phyloP scores from a whole-genome alignment of 1,140 invertebrate species.

The Drosophila bifasciata region DNA sequence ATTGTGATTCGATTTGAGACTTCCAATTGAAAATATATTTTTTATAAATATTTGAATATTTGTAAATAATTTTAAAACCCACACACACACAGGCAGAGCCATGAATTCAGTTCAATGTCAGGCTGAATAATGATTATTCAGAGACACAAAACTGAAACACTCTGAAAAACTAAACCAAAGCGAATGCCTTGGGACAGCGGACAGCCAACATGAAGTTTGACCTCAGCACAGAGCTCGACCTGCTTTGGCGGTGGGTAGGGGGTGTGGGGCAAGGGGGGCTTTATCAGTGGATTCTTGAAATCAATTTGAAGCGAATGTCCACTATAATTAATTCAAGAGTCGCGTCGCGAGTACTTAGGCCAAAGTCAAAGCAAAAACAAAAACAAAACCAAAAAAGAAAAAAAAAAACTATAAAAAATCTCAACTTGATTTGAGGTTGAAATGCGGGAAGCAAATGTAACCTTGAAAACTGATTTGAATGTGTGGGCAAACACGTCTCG shows the following conservation, averaged over 20 bases:
- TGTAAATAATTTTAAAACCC: conserved; percentile 36
- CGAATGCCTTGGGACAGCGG: conserved; percentile 33
- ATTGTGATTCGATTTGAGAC: neutral
- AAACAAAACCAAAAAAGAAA: conserved; percentile 1
- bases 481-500: conserved; percentile 60
- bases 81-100: conserved; percentile 4
- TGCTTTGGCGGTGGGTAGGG: too few relatives aligned
- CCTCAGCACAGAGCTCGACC: conserved; percentile 36
- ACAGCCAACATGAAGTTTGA: conserved; percentile 52
- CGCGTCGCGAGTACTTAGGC: conserved; percentile 43
- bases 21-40: conserved; percentile 47
- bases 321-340: conserved; percentile 60
- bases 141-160: too few relatives aligned
- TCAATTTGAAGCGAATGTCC: conserved; percentile 44
- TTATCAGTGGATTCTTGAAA: conserved; percentile 57
- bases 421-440: conserved; percentile 47
- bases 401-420: conserved; percentile 12
- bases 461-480: conserved; percentile 67
- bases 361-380: neutral
- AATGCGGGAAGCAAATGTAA: conserved; percentile 65
- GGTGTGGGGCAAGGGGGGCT: too few relatives aligned
- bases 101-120: conserved; percentile 73
- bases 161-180: conserved; percentile 34
- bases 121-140: conserved; percentile 53
- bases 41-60: conserved; percentile 37